Conservation (phyloP, 2,113 vertebrate genomes). For the Miniopterus natalensis region DNA sequence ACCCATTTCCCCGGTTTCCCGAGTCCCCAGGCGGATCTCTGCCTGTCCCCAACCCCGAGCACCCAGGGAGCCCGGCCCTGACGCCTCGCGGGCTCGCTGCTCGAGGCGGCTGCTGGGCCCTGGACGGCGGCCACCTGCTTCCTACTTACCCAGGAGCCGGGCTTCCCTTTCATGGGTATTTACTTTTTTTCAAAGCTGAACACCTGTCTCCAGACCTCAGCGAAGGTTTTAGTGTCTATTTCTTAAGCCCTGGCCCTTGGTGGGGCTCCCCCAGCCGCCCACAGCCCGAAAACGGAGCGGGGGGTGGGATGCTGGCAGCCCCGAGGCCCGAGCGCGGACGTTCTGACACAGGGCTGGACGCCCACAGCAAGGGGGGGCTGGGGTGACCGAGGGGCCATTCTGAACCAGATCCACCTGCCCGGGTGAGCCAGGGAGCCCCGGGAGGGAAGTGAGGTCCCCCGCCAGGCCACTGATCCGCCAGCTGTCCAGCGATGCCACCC, state of each 20-base stretch:
- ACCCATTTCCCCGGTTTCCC: fast-evolving
- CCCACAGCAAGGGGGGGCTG: fast-evolving
- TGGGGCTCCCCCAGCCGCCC: not conserved
- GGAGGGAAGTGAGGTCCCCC: fast-evolving
- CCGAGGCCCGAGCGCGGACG: fast-evolving
- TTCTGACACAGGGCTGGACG: not conserved
- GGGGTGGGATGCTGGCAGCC: not conserved
- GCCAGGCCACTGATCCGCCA: not conserved
- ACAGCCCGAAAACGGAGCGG: too few species aligned
- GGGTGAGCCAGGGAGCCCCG: too few species aligned
- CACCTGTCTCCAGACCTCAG: not conserved
- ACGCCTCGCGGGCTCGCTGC: not conserved
- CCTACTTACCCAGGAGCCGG: fast-evolving
- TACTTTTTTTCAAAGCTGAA: not conserved
- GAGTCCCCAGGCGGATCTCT: not conserved
- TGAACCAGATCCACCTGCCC: not conserved
- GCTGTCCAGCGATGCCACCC: not conserved
- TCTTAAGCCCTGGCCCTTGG: not conserved
- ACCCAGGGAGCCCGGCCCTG: not conserved
- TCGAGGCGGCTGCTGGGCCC: fast-evolving
- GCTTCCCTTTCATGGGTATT: not conserved
- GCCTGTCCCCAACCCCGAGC: not conserved
- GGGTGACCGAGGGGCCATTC: not conserved
- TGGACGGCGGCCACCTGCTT: not conserved
- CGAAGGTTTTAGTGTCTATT: not conserved